Evolutionary conservation across 2,113 vertebrate species (phyloP).

Genomic region (Indri indri): DNA sequence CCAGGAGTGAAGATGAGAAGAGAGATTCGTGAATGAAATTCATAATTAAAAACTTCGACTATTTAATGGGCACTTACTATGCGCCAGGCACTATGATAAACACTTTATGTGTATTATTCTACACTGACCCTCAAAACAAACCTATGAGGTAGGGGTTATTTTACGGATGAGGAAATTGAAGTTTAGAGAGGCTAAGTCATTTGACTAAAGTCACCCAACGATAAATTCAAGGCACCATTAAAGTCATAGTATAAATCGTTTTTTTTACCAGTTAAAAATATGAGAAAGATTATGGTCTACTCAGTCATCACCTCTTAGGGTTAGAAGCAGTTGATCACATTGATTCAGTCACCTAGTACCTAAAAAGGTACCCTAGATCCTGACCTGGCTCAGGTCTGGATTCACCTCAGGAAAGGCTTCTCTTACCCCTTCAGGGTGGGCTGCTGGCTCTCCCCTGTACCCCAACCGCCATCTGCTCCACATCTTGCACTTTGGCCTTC

Average conservation of each 20-base stretch:
- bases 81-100: neutral
- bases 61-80: neutral
- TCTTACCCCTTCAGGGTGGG: neutral
- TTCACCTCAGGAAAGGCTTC: neutral
- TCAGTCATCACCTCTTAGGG: neutral
- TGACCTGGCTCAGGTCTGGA: neutral
- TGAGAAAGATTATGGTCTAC: neutral
- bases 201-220: neutral
- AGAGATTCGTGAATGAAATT: neutral
- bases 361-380: neutral
- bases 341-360: neutral
- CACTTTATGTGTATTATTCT: neutral
- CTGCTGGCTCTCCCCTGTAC: too few relatives aligned
- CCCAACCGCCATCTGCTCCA: fast-evolving
- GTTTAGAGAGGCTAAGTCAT: neutral
- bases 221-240: neutral
- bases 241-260: neutral
- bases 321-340: neutral
- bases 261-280: slow-evolving; percentile 1
- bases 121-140: neutral
- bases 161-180: neutral
- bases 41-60: neutral
- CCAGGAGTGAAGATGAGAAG: neutral
- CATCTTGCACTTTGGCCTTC: neutral
- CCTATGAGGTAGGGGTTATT: neutral